Percentiles rank a stretch among this genome's conserved stretches.
Conservation (phyloP, 2,888 invertebrate genomes). For the Drosophila anomalata region DNA sequence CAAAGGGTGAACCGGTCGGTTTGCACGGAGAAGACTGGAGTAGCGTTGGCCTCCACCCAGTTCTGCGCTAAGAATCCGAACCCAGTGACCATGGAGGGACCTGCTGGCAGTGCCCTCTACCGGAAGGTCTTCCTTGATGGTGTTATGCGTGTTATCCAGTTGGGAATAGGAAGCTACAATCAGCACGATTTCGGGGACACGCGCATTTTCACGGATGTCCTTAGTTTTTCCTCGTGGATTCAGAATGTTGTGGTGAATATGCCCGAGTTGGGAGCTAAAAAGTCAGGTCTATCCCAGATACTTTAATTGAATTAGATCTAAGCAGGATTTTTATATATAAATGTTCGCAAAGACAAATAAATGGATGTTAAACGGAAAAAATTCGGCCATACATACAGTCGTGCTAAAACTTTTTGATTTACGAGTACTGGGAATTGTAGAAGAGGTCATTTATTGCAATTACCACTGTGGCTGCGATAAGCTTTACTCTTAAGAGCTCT, state of each 20-base stretch:
- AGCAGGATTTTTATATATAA: background rate
- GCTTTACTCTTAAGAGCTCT: too few species aligned
- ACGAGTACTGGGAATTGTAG: background rate
- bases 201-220: background rate
- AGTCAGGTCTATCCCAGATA: too few species aligned
- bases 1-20: background rate
- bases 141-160: background rate
- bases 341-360: background rate
- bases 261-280: too few species aligned
- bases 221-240: constrained; percentile 5
- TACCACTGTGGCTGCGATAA: too few species aligned
- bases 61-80: background rate
- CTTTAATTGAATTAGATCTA: too few species aligned
- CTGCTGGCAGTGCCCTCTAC: constrained; percentile 1
- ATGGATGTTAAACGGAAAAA: too few species aligned
- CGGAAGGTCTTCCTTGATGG: background rate
- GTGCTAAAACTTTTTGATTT: background rate
- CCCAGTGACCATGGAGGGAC: constrained; percentile 2
- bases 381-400: too few species aligned
- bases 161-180: constrained; percentile 9
- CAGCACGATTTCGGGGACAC: background rate
- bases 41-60: background rate
- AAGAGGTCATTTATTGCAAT: background rate
- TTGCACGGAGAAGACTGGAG: background rate
- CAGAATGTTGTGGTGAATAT: too few species aligned